phyloP scores from a whole-genome alignment of 2,113 vertebrate species.

The Aleadryas rufinucha region DNA sequence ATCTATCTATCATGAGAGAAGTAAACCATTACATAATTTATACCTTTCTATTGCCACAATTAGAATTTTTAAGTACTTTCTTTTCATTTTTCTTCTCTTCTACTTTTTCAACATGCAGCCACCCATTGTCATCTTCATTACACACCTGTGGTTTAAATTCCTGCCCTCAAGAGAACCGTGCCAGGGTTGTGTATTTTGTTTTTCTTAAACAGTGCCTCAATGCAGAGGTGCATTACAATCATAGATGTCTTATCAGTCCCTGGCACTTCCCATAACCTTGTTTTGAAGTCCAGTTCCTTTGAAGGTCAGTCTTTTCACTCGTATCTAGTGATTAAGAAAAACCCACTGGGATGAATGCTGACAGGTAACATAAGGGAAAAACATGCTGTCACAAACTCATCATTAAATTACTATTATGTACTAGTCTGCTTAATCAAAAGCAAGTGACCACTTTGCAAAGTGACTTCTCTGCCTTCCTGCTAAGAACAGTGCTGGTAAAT shows the following conservation, averaged over 20 bases:
- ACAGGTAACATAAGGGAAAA: not conserved
- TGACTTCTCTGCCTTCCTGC: not conserved
- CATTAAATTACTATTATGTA: not conserved
- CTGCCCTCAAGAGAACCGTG: not conserved
- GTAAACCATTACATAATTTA: slow-evolving; percentile 38
- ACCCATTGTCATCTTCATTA: not conserved
- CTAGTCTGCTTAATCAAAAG: not conserved
- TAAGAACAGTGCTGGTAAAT: not conserved
- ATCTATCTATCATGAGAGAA: not conserved
- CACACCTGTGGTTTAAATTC: not conserved
- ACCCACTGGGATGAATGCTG: not conserved
- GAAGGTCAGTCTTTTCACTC: not conserved
- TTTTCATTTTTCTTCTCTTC: not conserved
- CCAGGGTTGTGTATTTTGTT: not conserved
- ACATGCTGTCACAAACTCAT: not conserved
- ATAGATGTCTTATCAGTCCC: not conserved
- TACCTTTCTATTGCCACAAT: not conserved
- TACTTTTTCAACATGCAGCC: not conserved
- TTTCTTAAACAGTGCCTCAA: not conserved
- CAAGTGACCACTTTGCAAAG: not conserved
- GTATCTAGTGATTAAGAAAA: not conserved
- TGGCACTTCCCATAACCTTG: not conserved
- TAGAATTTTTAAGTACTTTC: slow-evolving; percentile 37
- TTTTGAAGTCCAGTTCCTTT: not conserved
- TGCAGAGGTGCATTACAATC: not conserved